Evolutionary conservation across 1,140 invertebrate species (phyloP).

Genomic region (Euschistus heros): DNA sequence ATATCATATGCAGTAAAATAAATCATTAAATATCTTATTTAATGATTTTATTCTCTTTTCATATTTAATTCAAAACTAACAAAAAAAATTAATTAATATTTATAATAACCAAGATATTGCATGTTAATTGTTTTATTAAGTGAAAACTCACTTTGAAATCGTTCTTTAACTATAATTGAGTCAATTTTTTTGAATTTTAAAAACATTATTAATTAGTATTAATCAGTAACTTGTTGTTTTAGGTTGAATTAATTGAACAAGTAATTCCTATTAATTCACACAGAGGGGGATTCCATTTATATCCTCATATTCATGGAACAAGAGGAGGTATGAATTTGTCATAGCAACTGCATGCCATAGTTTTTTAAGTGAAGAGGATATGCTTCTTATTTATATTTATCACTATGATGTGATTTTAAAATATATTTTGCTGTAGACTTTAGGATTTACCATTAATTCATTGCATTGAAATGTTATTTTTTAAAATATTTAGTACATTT

Average conservation of each 20-base stretch:
- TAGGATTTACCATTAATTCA: too few relatives aligned
- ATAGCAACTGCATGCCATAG: neutral
- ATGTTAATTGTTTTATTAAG: too few relatives aligned
- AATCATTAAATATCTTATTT: neutral
- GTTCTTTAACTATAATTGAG: too few relatives aligned
- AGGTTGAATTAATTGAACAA: constrained; percentile 10
- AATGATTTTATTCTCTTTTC: neutral
- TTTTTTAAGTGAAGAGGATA: neutral
- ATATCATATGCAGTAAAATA: too few relatives aligned
- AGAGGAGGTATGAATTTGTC: constrained; percentile 24
- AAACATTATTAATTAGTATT: neutral
- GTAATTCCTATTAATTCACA: constrained; percentile 26
- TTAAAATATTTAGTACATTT: too few relatives aligned
- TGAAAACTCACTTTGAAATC: too few relatives aligned
- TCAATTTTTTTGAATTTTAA: too few relatives aligned
- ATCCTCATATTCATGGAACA: constrained; percentile 32
- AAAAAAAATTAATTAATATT: too few relatives aligned
- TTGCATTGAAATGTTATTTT: too few relatives aligned
- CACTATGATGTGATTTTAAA: too few relatives aligned
- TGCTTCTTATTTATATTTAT: too few relatives aligned
- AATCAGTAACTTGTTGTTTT: constrained; percentile 2
- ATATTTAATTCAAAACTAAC: neutral
- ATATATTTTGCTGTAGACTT: too few relatives aligned
- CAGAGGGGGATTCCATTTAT: constrained; percentile 30
- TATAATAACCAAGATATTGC: neutral